These are phyloP conservation scores for Tiaroga cobitis DNA, from an alignment of 2,797 vertebrate genomes.

Conservation along the genomic window DNA sequence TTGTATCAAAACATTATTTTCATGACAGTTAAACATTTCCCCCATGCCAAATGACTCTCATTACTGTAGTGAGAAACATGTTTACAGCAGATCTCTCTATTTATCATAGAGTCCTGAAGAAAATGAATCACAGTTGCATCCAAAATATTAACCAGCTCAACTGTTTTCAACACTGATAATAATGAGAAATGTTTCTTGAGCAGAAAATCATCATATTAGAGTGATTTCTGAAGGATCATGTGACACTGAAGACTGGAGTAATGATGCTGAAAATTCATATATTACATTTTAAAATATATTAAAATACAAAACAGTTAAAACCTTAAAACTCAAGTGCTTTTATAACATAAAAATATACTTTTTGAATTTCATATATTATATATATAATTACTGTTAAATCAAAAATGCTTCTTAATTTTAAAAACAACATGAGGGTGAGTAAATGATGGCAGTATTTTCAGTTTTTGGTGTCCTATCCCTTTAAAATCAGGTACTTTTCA, in stretches of 20 bases:
- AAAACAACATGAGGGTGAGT: neutral
- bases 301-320: too few species aligned
- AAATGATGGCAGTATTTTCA: neutral
- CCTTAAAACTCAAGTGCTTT: too few species aligned
- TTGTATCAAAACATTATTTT: too few species aligned
- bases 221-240: neutral
- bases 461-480: neutral
- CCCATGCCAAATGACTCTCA: neutral
- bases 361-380: too few species aligned
- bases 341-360: too few species aligned
- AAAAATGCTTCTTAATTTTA: neutral
- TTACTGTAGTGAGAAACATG: neutral
- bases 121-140: neutral
- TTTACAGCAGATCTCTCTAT: neutral
- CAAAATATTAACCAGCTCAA: neutral
- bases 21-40: too few species aligned
- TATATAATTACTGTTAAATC: too few species aligned
- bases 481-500: neutral
- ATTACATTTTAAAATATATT: neutral
- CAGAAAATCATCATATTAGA: neutral
- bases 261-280: neutral
- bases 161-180: neutral
- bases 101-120: too few species aligned
- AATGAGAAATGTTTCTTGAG: neutral
- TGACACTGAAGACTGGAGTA: neutral